Evolutionary conservation across 2,113 vertebrate genomes (phyloP), one percentile per base, ranked within the genome.

Genomic region (Odontesthes bonariensis): DNA sequence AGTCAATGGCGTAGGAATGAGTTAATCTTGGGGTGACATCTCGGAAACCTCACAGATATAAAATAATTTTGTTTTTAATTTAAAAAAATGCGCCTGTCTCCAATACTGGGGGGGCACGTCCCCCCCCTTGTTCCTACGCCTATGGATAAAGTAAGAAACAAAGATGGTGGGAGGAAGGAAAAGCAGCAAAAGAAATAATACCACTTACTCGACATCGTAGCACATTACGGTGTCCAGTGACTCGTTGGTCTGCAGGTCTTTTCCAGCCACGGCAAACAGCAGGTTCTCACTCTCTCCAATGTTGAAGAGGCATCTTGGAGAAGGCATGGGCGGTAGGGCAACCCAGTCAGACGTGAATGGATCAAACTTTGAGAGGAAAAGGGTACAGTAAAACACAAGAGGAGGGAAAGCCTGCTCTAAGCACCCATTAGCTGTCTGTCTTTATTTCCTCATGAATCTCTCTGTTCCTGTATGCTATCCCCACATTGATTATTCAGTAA

Each of bases 251-350:
- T 98, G 97, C 64, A 99, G 96, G 88, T 99, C 97, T 91, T 99
- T 99, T 86, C 98, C 98, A 52, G 96, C 97, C 66, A 99, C 95
- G 1, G 95, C 97, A 55, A 97, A 98, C 81, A 99, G 91, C 83
- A 96, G 94, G 91, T 94, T 95, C 31, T 95, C 95, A 2, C 92
- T 93, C 86, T 99, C 97, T 40, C 97, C 97, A 70, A 99, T 92
- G 69, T 92, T 96, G 44, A 99, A 99, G 55, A 99, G 96, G 81
- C 97, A 98, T 77, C 97, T 93, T 8, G 98, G 96, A 42, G 98
- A 99, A 0, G 98, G 98, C 94, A 99, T 95, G 5, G 98, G 98
- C 2, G 97, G 98, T 70, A 99, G 94, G n/a, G 97, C 97, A 19
- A 91, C 60, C 98, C 98, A 99, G 19, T 97, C 96, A 5, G 95